Base-by-base conservation (phyloP, 2,888 invertebrate genomes). In the Mythimna ferrago region DNA sequence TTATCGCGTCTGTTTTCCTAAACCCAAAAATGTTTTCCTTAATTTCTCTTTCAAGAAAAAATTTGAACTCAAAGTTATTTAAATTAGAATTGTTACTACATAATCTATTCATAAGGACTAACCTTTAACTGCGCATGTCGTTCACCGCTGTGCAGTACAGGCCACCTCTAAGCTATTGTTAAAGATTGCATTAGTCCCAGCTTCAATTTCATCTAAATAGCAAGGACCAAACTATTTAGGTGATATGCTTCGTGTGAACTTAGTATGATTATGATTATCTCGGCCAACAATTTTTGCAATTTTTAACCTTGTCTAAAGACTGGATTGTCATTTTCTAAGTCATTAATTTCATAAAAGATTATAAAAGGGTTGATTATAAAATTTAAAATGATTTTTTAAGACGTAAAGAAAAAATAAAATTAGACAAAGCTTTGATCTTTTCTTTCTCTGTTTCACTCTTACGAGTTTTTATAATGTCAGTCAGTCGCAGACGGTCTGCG, bases 111-210 rank as follows among this genome's bases (percentile, higher is more conserved):
- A 53, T 65, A 64, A 53, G 53, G 54, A 75, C 69, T 83, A 76
- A 82, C 76, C 84, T 78, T 76, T 73, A 73, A 41, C 61, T 70
- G 26, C 11, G n/a, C n/a, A 11, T 66, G 63, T 76, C 53, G 58
- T 75, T 80, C 72, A 69, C 71, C 75, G 35, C 60, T 77, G 73
- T 72, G 67, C 65, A 71, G 53, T 79, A 56, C 66, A 80, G 38
- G 56, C 54, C 41, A 57, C 54, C 14, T 38, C 19, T 21, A 32
- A 5, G 19, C 77, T 65, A 84, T 84, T 84, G 82, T 86, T 82
- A 67, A 57, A 62, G 56, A 70, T 84, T 82, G 74, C 80, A 66
- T 71, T 76, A 82, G 51, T 41, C 41, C 10, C 54, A 70, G 63
- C 69, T 57, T 67, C 64, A 61, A 73, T 70, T 63, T 62, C 60